These are phyloP conservation scores for Chaetorhynchus papuensis DNA, from an alignment of 2,113 vertebrate species.

Conservation along the genomic window DNA sequence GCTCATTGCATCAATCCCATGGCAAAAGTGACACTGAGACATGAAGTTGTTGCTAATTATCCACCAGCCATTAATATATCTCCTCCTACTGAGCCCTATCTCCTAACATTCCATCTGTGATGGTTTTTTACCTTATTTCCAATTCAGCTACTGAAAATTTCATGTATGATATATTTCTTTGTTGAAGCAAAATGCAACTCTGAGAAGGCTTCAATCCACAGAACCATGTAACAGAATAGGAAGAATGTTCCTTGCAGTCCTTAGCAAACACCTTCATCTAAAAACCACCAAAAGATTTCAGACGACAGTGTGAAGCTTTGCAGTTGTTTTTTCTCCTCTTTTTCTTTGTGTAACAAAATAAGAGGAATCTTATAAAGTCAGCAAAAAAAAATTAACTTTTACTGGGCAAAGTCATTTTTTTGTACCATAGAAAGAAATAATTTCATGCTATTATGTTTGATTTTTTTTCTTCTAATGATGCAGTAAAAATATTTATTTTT, in stretches of 20 bases:
- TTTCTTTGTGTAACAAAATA: neutral
- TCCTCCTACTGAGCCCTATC: slow-evolving; percentile 11
- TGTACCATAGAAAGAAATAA: neutral
- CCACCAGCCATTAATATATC: slow-evolving; percentile 41
- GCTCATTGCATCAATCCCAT: slow-evolving; percentile 55
- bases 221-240: neutral
- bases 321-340: neutral
- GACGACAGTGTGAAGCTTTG: neutral
- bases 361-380: neutral
- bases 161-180: neutral
- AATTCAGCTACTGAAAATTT: slow-evolving; percentile 36
- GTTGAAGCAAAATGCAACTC: neutral
- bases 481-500: slow-evolving; percentile 21
- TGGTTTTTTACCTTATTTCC: slow-evolving; percentile 5
- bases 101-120: slow-evolving; percentile 30
- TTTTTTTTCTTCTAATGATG: neutral
- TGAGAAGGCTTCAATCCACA: neutral
- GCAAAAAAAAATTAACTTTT: neutral
- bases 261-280: neutral
- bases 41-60: slow-evolving; percentile 41
- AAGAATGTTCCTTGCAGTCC: neutral
- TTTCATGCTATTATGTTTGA: neutral
- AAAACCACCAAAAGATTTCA: neutral
- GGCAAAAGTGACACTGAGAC: slow-evolving; percentile 53
- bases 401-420: neutral